Evolutionary conservation across 2,888 invertebrate species (phyloP).

Genomic region (Scaeva pyrastri): DNA sequence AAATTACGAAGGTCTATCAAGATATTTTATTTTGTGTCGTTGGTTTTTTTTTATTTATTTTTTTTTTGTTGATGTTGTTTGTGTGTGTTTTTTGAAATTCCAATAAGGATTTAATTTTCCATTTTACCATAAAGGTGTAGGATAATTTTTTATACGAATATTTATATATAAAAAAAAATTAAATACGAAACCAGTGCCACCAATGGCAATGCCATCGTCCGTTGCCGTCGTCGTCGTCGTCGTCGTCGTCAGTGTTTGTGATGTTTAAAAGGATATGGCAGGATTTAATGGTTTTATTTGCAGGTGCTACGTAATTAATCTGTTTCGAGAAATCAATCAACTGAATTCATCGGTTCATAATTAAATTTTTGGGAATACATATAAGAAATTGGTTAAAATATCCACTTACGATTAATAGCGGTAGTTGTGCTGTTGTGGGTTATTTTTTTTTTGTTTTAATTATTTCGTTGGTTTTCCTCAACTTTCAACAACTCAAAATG

Average conservation of each 20-base stretch:
- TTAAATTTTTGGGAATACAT: conserved; percentile 25
- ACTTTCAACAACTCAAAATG: no score
- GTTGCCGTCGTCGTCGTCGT: no score
- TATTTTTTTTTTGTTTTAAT: neutral
- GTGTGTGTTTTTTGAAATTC: neutral
- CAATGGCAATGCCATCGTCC: neutral
- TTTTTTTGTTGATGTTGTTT: no score
- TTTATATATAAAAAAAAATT: no score
- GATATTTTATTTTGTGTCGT: neutral
- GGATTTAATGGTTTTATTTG: neutral
- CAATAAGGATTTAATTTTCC: conserved; percentile 19
- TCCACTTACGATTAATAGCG: neutral
- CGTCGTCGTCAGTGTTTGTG: no score
- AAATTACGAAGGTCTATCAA: conserved; percentile 31
- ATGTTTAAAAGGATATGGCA: neutral
- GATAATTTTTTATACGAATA: neutral
- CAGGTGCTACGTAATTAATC: conserved; percentile 24
- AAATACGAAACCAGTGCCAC: conserved; percentile 12
- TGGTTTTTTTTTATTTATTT: no score
- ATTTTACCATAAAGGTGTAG: conserved; percentile 22
- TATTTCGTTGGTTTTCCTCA: no score
- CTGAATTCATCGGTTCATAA: conserved; percentile 33
- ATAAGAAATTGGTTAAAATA: neutral
- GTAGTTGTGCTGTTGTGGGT: neutral
- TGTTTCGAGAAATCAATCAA: conserved; percentile 33